Evolutionary conservation across 2,113 vertebrate genomes (phyloP), one percentile per base, ranked within the genome.

Genomic region (Leptobrachium ailaonicum): DNA sequence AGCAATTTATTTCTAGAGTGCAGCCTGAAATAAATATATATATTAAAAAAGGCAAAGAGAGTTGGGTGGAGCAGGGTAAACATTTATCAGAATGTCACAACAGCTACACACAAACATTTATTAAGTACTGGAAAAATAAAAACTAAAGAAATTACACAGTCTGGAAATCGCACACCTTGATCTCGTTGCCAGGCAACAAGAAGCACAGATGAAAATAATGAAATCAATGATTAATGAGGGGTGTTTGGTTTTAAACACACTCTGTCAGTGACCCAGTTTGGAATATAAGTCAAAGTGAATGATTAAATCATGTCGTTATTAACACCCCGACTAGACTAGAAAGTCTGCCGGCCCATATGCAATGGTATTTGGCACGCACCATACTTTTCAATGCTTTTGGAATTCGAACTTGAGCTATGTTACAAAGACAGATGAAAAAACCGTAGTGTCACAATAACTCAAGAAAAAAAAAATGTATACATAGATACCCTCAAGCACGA

Each of bases 151-250:
- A 42, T 67, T 41, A n/a, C 2, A 42, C 75, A 7, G 62, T 40
- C 74, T 75, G 60, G 8, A 66, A 66, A 66, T 40, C 4, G n/a
- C 32, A 42, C 43, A 50, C 44, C 32, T 66, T 9, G 6, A 62
- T 50, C 6, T 2, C 41, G 62, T 66, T 64, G 58, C 73, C 58
- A 75, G 41, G 73, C 73, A 75, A 75, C 73, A 42, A 64, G n/a
- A 41, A 64, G 62, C 62, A 13, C 45, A 71, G 44, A 50, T 14
- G 43, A 64, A 76, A 76, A 76, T 76, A 53, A 66, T 50, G 7
- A 76, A 66, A 76, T 53, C 32, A 76, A 66, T 66, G 43, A 76
- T 76, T 66, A 76, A 66, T 76, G 62, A 76, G 44, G 74, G 74
- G 62, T 66, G 44, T 76, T 76, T 66, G 62, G 40, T 64, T 75